Percentiles rank a stretch among this genome's conserved stretches.
Evolutionary conservation across 2,888 invertebrate genomes (phyloP).

Genomic region (Acleris emargana): DNA sequence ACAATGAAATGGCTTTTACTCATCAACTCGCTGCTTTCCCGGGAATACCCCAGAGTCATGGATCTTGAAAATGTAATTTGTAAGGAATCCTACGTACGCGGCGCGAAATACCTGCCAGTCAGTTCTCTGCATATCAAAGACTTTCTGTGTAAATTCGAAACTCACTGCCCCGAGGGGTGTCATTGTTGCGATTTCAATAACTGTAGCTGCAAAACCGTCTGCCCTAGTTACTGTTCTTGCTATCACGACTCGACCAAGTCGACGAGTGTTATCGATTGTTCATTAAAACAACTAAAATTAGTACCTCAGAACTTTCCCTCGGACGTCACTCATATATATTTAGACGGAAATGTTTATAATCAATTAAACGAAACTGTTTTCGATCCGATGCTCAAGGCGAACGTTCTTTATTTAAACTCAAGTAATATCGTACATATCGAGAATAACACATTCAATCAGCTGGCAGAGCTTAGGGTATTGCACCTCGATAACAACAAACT

Average conservation of each 20-base stretch:
- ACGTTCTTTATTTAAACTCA: conserved; percentile 91
- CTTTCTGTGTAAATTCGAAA: conserved; percentile 95
- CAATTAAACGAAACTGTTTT: conserved; percentile 85
- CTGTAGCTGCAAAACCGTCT: conserved; percentile 97
- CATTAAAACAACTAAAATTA: conserved; percentile 88
- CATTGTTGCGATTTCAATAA: conserved; percentile 97
- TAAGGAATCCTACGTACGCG: conserved; percentile 92
- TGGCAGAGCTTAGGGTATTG: conserved; percentile 89
- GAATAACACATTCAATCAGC: conserved; percentile 93
- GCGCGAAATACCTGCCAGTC: conserved; percentile 90
- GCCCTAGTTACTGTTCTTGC: conserved; percentile 96
- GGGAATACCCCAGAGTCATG: conserved; percentile 93
- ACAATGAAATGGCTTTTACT: conserved; percentile 97
- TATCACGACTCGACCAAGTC: conserved; percentile 97
- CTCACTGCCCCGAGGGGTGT: conserved; percentile 95
- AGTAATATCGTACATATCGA: conserved; percentile 91
- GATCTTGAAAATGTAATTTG: conserved; percentile 95
- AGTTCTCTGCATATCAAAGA: conserved; percentile 90
- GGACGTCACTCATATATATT: conserved; percentile 95
- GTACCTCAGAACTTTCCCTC: conserved; percentile 93
- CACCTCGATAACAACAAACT: conserved; percentile 95
- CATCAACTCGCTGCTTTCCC: conserved; percentile 91
- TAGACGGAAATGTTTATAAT: conserved; percentile 94
- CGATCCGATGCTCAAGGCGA: conserved; percentile 72
- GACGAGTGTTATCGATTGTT: conserved; percentile 96